Base-by-base conservation (phyloP, 1,140 invertebrate species). In the Cyclina sinensis region DNA sequence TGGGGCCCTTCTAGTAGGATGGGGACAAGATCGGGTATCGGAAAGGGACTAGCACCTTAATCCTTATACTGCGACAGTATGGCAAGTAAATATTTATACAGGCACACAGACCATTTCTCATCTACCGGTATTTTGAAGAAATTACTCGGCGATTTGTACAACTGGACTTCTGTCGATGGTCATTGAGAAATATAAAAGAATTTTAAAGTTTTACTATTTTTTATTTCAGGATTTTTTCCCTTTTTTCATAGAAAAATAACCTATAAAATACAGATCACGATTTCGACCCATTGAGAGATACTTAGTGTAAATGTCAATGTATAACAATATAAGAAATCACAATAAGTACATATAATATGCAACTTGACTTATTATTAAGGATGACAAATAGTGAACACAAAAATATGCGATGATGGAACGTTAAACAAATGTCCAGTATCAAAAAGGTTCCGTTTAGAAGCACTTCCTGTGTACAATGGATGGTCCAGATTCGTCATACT, bases 381-480 rank as follows among this genome's bases (percentile, higher is more conserved):
- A 78, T 54, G 74, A 78, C 74, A 78, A 27, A 62, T 62, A 24
- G 57, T 62, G 57, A 62, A 62, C 57, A 62, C 57, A 62, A 62
- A 27, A 27, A 62, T 27, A 62, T 62, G 57, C 57, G 57, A 62
- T 57, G 21, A 57, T 62, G 57, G n/a, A 62, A 62, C 21, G n/a
- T 27, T 62, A 9, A 27, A 57, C 24, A 57, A 37, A 70, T 32
- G 24, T 65, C 7, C 35, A 57, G 3, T 57, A n/a, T n/a, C 57
- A 62, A 43, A 27, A 14, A n/a, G n/a, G n/a, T n/a, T n/a, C n/a
- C n/a, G 86, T 89, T 98, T 98, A 99, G 97, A 99, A 99, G 97
- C 98, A 99, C 96, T 99, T 99, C 96, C 98, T 97, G 97, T 99
- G 98, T 91, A 99, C 98, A 95, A 98, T 98, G 88, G 97, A 98